Conservation (phyloP, 37 sponge, comb jelly and placozoan species). For the Spongilla lacustris region DNA sequence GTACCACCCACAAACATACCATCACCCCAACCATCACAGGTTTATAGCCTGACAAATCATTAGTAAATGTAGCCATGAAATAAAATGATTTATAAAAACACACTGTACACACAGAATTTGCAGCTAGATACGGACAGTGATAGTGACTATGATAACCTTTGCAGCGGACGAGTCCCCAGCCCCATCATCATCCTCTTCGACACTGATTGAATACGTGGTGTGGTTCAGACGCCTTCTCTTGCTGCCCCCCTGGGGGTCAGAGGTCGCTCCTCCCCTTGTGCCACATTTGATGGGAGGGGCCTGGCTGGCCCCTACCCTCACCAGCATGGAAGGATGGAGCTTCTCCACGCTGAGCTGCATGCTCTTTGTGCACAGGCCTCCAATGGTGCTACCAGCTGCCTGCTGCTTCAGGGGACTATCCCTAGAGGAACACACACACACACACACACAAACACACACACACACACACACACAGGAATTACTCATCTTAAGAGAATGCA, state of each 20-base stretch:
- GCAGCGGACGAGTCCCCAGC: neutral
- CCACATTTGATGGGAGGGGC: neutral
- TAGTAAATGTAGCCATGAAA: too few relatives aligned
- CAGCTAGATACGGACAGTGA: neutral
- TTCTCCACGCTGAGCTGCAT: neutral
- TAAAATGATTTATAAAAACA: neutral
- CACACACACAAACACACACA: neutral
- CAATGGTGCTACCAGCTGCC: too few relatives aligned
- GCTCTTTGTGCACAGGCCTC: neutral
- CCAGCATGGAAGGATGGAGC: neutral
- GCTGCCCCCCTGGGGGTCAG: neutral
- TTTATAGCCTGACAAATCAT: too few relatives aligned
- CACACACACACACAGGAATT: too few relatives aligned
- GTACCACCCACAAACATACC: too few relatives aligned
- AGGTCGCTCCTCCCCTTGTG: neutral
- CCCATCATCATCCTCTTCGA: slow-evolving; percentile 3
- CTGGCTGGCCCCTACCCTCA: neutral
- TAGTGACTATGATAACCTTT: neutral
- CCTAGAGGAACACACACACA: neutral
- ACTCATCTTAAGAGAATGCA: too few relatives aligned
- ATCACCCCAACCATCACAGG: too few relatives aligned
- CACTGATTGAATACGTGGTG: slow-evolving; percentile 14
- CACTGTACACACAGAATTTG: neutral
- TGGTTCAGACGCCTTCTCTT: slow-evolving; percentile 14
- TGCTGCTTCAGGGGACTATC: neutral